These are phyloP conservation scores for Galbula dea DNA, from an alignment of 2,113 vertebrate genomes.

Conservation along the genomic window DNA sequence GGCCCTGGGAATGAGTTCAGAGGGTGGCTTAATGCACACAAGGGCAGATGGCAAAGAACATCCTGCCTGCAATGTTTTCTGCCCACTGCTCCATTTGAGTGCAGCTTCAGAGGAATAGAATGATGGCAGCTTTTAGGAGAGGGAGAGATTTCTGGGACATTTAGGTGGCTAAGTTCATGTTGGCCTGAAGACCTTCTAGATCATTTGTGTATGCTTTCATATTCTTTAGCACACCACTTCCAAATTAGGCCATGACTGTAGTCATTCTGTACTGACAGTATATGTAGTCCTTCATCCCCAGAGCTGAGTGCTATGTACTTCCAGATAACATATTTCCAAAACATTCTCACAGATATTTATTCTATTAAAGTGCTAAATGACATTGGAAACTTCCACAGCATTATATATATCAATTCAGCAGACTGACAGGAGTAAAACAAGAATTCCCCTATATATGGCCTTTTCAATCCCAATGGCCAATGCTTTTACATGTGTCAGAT, in stretches of 20 bases:
- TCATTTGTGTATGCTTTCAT: background rate
- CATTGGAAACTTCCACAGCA: background rate
- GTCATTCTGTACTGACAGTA: background rate
- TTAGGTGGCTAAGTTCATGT: background rate
- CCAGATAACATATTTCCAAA: slow-evolving; percentile 46
- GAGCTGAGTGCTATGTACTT: background rate
- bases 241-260: slow-evolving; percentile 31
- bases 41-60: background rate
- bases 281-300: background rate
- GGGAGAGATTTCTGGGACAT: background rate
- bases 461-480: background rate
- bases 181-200: background rate
- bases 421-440: background rate
- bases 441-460: background rate
- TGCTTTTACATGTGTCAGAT: background rate
- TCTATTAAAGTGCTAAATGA: background rate
- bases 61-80: background rate
- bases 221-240: background rate
- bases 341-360: slow-evolving; percentile 22
- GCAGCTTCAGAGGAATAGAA: background rate
- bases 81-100: accelerated
- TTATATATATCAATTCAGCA: background rate
- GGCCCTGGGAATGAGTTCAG: background rate
- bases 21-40: background rate
- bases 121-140: background rate